Conservation (phyloP, 2,888 invertebrate genomes). For the Galeruca laticollis region DNA sequence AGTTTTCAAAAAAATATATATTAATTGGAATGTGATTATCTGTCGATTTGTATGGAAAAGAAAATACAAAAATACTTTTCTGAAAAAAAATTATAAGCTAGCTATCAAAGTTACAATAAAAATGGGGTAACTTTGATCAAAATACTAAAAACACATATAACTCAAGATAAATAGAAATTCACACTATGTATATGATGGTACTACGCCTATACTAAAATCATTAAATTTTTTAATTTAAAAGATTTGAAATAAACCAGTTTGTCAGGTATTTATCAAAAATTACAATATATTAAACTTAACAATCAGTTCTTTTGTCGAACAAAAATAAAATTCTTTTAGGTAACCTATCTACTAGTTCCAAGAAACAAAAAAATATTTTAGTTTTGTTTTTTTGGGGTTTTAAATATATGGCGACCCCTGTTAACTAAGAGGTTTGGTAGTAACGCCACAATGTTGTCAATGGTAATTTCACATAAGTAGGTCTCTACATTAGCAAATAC, state of each 20-base stretch:
- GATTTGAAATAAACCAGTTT: not conserved
- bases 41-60: not conserved
- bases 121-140: not conserved
- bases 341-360: not conserved
- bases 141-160: not conserved
- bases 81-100: not conserved
- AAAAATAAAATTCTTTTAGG: not conserved
- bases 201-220: not conserved
- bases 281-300: not conserved
- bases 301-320: not conserved
- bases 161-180: not conserved
- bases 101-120: not conserved
- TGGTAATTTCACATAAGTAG: not conserved
- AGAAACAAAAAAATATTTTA: not conserved
- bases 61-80: not conserved
- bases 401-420: constrained; percentile 1
- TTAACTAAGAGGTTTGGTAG: not conserved
- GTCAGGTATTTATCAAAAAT: not conserved
- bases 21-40: not conserved
- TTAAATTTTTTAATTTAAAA: not conserved
- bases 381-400: not conserved
- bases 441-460: constrained; percentile 1
- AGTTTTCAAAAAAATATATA: not conserved
- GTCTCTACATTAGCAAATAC: not conserved
- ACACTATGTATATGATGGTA: not conserved